Conservation (phyloP, 2,888 invertebrate genomes). For the Pseudococcus longispinus region DNA sequence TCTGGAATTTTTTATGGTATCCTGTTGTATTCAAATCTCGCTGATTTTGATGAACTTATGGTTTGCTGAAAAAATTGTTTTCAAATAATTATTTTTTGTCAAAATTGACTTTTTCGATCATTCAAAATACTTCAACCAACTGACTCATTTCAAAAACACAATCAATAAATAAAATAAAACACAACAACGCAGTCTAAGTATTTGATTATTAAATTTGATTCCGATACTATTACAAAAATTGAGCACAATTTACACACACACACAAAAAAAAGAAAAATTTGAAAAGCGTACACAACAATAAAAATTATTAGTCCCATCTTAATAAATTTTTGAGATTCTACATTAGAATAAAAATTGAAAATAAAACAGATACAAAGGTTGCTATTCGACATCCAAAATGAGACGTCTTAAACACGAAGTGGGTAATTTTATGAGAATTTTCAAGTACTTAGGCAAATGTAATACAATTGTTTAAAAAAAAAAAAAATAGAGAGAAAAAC, state of each 20-base stretch:
- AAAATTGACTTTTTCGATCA: no score
- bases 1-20: no score
- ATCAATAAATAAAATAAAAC: slow-evolving; percentile 1
- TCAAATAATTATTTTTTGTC: no score
- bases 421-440: background rate
- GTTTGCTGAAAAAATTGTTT: no score
- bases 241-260: slow-evolving; percentile 49
- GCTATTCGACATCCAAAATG: background rate
- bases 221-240: slow-evolving; percentile 45
- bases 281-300: background rate
- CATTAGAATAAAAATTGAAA: background rate
- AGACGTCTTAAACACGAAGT: background rate
- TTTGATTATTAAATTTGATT: slow-evolving; percentile 55
- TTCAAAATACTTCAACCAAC: background rate
- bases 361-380: background rate
- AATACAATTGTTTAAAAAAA: background rate
- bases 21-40: no score
- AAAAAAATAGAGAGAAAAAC: background rate
- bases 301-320: background rate
- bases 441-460: background rate
- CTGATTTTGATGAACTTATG: no score
- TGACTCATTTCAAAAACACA: background rate
- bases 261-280: slow-evolving; percentile 10
- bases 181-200: slow-evolving; percentile 48
- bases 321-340: background rate